Evolutionary conservation across 2,888 invertebrate genomes (phyloP).

Genomic region (Drosophila villosipedis): DNA sequence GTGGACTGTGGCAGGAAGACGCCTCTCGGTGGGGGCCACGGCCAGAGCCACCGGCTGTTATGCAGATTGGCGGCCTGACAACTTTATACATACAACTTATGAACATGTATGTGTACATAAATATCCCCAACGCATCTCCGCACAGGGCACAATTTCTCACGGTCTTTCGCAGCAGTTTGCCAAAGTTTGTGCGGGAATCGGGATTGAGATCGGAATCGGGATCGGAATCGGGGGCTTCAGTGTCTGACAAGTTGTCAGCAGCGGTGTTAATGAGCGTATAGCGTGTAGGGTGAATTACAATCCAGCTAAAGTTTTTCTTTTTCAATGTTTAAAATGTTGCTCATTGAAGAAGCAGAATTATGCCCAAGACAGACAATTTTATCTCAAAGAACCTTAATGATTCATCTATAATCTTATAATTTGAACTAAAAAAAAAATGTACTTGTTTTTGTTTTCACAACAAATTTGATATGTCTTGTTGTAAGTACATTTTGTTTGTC

Average conservation of each 20-base stretch:
- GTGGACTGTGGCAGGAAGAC: constrained; percentile 5
- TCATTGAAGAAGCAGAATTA: background rate
- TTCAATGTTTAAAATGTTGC: constrained; percentile 6
- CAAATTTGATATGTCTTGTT: background rate
- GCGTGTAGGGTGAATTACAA: constrained; percentile 24
- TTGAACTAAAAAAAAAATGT: background rate
- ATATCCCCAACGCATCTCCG: constrained; percentile 7
- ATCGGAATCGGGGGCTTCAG: constrained; percentile 4
- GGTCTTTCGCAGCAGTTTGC: constrained; percentile 32
- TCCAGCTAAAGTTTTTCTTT: constrained; percentile 1
- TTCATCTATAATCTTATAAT: background rate
- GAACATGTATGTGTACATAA: background rate
- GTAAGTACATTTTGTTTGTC: background rate
- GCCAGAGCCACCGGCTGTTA: constrained; percentile 48
- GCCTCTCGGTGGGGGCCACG: constrained; percentile 51
- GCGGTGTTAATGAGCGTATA: constrained; percentile 57
- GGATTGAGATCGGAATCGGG: background rate
- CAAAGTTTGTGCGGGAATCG: constrained; percentile 31
- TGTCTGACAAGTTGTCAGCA: constrained; percentile 64
- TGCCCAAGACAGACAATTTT: background rate
- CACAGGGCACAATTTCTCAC: constrained; percentile 55
- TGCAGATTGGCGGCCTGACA: constrained; percentile 40
- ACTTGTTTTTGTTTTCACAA: background rate
- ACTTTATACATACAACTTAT: background rate
- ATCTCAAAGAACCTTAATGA: background rate